A percentile compares a stretch with the other conserved stretches of the same genome.
Evolutionary conservation across 2,113 vertebrate genomes (phyloP).

Genomic region (Arothron firmamentum): DNA sequence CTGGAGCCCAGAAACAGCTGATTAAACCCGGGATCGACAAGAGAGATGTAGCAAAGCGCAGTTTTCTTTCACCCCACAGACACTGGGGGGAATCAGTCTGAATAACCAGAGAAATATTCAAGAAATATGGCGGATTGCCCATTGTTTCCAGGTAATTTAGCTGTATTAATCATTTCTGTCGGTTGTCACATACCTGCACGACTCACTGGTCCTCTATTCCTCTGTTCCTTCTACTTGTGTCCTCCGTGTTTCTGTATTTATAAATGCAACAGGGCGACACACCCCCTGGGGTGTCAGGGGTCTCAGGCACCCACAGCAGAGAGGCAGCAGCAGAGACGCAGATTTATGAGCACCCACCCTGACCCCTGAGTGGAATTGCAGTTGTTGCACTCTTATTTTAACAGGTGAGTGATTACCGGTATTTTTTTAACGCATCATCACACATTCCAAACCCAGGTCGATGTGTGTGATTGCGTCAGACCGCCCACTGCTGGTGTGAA

Average conservation of each 20-base stretch:
- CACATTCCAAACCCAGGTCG: too few relatives aligned
- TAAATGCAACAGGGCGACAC: slow-evolving; percentile 43
- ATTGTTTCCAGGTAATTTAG: too few relatives aligned
- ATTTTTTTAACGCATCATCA: too few relatives aligned
- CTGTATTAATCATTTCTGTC: too few relatives aligned
- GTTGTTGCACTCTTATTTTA: too few relatives aligned
- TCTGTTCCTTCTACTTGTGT: slow-evolving; percentile 2
- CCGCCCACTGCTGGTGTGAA: too few relatives aligned
- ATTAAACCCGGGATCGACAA: slow-evolving; percentile 19
- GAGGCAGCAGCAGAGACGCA: slow-evolving; percentile 12
- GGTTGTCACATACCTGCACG: neutral
- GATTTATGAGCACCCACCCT: slow-evolving; percentile 5
- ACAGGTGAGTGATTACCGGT: too few relatives aligned
- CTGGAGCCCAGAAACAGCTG: slow-evolving; percentile 37
- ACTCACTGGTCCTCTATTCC: neutral
- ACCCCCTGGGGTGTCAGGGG: slow-evolving; percentile 27
- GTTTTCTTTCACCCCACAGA: too few relatives aligned
- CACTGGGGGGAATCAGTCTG: too few relatives aligned
- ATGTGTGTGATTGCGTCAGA: too few relatives aligned
- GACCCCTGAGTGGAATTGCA: slow-evolving; percentile 8
- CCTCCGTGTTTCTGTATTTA: slow-evolving; percentile 37
- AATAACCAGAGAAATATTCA: too few relatives aligned
- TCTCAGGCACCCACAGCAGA: neutral
- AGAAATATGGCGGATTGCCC: too few relatives aligned
- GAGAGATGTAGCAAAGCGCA: neutral